Evolutionary conservation across 2,888 invertebrate genomes (phyloP).

Genomic region (Nymphalis c-album): DNA sequence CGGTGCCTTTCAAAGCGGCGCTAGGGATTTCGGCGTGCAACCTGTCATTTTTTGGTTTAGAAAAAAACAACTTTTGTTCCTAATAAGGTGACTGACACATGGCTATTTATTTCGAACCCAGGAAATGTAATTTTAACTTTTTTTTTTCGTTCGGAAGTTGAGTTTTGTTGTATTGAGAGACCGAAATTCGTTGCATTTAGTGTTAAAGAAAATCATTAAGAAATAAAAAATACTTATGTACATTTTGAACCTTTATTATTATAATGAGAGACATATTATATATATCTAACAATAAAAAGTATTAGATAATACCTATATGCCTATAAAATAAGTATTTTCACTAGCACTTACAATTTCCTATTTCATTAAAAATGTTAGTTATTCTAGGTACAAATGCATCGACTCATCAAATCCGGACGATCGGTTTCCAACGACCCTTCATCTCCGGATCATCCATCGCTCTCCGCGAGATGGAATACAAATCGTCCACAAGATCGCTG

Average conservation of each 20-base stretch:
- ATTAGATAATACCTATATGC: no score
- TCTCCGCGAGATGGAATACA: slow-evolving; percentile 82
- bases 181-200: not conserved
- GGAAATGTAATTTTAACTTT: slow-evolving; percentile 43
- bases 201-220: no score
- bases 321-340: not conserved
- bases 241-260: no score
- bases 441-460: slow-evolving; percentile 79
- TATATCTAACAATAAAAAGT: no score
- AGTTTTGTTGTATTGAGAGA: not conserved
- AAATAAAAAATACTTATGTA: no score
- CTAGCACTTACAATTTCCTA: not conserved
- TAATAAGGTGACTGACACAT: slow-evolving; percentile 78
- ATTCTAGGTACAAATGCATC: slow-evolving; percentile 78
- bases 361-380: not conserved
- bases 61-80: slow-evolving; percentile 59
- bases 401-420: slow-evolving; percentile 86
- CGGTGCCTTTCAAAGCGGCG: slow-evolving; percentile 58
- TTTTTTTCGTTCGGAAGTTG: slow-evolving; percentile 36
- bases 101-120: slow-evolving; percentile 58
- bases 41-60: slow-evolving; percentile 51
- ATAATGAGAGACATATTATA: no score
- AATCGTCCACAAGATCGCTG: slow-evolving; percentile 80
- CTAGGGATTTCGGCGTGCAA: slow-evolving; percentile 41
- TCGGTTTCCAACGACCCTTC: slow-evolving; percentile 87